Base-by-base conservation (phyloP, 2,888 invertebrate genomes). In the Melanotus villosus region DNA sequence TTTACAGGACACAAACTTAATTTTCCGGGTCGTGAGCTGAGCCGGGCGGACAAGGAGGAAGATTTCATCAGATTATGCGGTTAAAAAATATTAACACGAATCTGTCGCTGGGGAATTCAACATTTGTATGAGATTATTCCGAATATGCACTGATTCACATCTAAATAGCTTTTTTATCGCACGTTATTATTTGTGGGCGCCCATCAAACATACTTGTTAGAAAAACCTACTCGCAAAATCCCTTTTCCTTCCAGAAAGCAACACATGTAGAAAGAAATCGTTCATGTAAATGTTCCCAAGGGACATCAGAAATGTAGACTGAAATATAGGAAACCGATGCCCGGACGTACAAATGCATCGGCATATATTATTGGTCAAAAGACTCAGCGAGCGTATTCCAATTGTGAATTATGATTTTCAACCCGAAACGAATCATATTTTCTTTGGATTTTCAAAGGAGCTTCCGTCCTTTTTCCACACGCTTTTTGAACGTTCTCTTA, bases 351-450 rank as follows among this genome's bases (percentile, higher is more conserved):
- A 60, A 71, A 69, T 77, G 76, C 76, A 81, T 80, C 80, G 80
- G 83, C 82, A 84, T 84, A 83, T 78, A 83, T 84, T 84, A 84
- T 84, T 83, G 84, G 84, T 84, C 84, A 84, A 84, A 84, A 84
- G 84, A 79, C 76, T 80, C 82, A 81, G 77, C 73, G 78, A 82
- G 82, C 83, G 82, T 83, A 82, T 83, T 82, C 80, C 81, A 82
- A 83, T 82, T 82, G 83, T 84, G 83, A 84, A 84, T 84, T 83
- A 84, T 83, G 83, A 83, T 83, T 81, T 80, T 80, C 77, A 74
- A 73, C 78, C 80, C 82, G 83, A 83, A 84, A 82, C 84, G 83
- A 84, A 84, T 84, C 84, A 84, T 84, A 84, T 84, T 84, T 83
- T 84, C 83, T 81, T 80, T 77, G 81, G 82, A 81, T 83, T 80